Conservation (phyloP, 1,140 invertebrate species). For the Drosophila rufa region DNA sequence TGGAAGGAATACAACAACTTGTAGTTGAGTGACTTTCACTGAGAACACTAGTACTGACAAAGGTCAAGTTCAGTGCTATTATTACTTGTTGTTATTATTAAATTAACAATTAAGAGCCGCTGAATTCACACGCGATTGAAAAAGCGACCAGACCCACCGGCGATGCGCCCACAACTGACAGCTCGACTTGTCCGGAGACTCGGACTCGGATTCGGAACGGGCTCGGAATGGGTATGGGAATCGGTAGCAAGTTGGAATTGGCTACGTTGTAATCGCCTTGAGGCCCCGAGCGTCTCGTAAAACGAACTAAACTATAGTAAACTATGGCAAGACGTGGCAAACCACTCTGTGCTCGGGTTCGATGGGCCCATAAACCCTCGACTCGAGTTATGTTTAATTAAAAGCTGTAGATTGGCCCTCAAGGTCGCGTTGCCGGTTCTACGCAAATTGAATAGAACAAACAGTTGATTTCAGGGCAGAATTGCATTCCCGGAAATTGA, state of each 20-base stretch:
- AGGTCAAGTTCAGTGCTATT: conserved; percentile 14
- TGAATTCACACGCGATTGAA: conserved; percentile 30
- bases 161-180: conserved; percentile 49
- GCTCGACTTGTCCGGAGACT: conserved; percentile 19
- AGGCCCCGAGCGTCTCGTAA: conserved; percentile 26
- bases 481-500: neutral
- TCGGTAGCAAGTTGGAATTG: conserved; percentile 11
- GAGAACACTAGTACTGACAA: too few species aligned
- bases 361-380: conserved; percentile 38
- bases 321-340: neutral
- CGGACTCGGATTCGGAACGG: conserved; percentile 17
- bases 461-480: neutral
- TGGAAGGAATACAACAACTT: too few species aligned
- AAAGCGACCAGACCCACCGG: conserved; percentile 32
- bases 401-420: conserved; percentile 33
- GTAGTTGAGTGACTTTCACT: too few species aligned
- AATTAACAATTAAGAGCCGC: neutral
- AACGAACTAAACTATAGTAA: conserved; percentile 6
- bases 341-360: conserved; percentile 20
- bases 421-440: conserved; percentile 24
- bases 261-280: conserved; percentile 13
- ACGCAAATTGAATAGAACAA: neutral
- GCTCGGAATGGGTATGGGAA: conserved; percentile 1
- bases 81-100: conserved; percentile 5
- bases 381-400: conserved; percentile 50